Evolutionary conservation across 37 sponge, comb jelly and placozoan genomes (phyloP).

Genomic region (Theonella swinhoei): DNA sequence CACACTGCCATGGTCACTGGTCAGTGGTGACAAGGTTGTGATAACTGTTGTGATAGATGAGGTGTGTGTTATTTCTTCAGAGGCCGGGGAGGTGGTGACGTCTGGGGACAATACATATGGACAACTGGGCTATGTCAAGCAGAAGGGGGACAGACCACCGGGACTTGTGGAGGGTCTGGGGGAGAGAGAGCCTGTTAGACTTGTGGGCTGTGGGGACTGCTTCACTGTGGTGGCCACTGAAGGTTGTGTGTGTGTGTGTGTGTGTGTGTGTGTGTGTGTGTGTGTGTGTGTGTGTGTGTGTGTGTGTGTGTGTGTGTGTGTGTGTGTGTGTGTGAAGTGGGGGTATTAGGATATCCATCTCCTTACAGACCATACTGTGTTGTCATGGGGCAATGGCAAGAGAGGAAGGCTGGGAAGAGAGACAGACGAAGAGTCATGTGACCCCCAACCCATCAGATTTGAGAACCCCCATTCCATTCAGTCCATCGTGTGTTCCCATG

Average conservation of each 20-base stretch:
- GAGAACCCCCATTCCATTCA: conserved; percentile 38
- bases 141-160: neutral
- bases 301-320: neutral
- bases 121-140: conserved; percentile 63
- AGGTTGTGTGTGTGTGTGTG: conserved; percentile 26
- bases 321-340: neutral
- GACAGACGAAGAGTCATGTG: conserved; percentile 5
- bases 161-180: conserved; percentile 3
- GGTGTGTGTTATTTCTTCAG: no score
- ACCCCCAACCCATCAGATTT: conserved; percentile 59
- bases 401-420: conserved; percentile 71
- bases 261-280: neutral
- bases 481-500: conserved; percentile 38
- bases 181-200: conserved; percentile 23
- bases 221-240: conserved; percentile 62
- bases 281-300: neutral
- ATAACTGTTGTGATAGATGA: no score
- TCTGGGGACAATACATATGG: conserved; percentile 75
- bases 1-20: conserved; percentile 74
- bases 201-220: conserved; percentile 80
- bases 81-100: conserved; percentile 57
- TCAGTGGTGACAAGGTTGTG: no score
- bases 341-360: no score
- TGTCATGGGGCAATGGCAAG: conserved; percentile 65
- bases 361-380: conserved; percentile 70